Evolutionary conservation across 2,888 invertebrate genomes (phyloP), one percentile per base, ranked within the genome.

Genomic region (Tachina lurida): DNA sequence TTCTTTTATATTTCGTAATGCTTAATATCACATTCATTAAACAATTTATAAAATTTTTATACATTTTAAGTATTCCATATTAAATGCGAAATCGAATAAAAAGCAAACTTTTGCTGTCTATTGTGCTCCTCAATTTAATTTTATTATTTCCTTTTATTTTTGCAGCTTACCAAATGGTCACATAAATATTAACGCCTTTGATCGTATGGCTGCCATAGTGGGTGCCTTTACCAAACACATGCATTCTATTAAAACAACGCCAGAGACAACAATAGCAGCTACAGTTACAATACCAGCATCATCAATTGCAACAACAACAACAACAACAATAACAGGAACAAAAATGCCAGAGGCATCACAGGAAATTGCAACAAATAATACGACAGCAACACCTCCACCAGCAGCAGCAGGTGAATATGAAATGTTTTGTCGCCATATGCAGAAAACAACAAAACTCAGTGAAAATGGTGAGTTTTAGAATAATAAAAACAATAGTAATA

Each of bases 111-210:
- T 54, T 39, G n/a, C 12, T 67, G 31, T 77, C 65, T 73, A 71
- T 73, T 73, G 43, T 60, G 39, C 41, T 5, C 39, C 39, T 60
- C 71, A 60, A 73, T 83, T 73, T 81, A 71, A 73, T 86, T 84
- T 88, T 88, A 87, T 87, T 87, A 76, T 88, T 49, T 54, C 19
- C 19, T 54, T n/a, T 45, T 45, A 13, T 79, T 79, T 89, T 93
- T 93, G 56, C 93, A 96, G 96, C 90, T 94, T 97, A 88, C 95
- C 96, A 84, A 96, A 96, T 93, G 97, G 97, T 82, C 96, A 97
- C 93, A 95, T 97, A 90, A 97, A 97, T 93, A 96, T 97, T 91
- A 95, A 89, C 87, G 93, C 93, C 87, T 93, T 93, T 89, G 91
- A 93, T 91, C 91, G 92, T 19, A 91, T 93, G 90, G 92, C 93